Evolutionary conservation across 2,113 vertebrate species (phyloP), one percentile per base, ranked within the genome.

Genomic region (Chascanopsetta lugubris): DNA sequence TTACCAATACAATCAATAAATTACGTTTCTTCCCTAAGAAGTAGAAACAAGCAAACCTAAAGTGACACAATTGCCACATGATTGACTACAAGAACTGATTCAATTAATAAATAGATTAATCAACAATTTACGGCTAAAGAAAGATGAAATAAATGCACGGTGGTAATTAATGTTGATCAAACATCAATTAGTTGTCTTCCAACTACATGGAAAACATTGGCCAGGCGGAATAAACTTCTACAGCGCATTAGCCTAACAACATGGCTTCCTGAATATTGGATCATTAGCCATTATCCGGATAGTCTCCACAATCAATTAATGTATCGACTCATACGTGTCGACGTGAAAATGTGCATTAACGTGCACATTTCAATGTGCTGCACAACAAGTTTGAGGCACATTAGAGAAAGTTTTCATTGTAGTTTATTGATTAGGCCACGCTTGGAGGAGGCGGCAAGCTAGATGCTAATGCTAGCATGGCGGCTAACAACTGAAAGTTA

Each of bases 401-500:
- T 5, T 6, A 1, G 2, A 3, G 3, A 3, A 27, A 1, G 10
- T 2, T 13, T 2, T 12, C 0, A 0, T 7, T 26, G 0, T 15
- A 6, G 1, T n/a, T 2, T 36, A 13, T 20, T 17, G 3, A 9
- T 55, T 26, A 76, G 62, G 75, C 72, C 69, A n/a, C 69, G 24
- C 72, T 20, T 72, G 79, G 20, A 13, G 11, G 27, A 72, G 51
- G 72, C 64, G 56, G 48, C 20, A 47, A 64, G 40, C 58, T 54
- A 67, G 54, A 8, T 26, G 82, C 83, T 85, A 75, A 64, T 12
- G 5, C 11, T 80, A 85, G 79, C 76, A 42, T 21, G 6, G 30
- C 54, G 8, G 60, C 70, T 61, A 76, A 69, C 29, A 3, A 8
- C 11, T 29, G 4, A 4, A 36, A 8, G 47, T 50, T 53, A 30